These are phyloP conservation scores for Gryllus bimaculatus DNA, from an alignment of 1,140 invertebrate genomes.

Conservation along the genomic window DNA sequence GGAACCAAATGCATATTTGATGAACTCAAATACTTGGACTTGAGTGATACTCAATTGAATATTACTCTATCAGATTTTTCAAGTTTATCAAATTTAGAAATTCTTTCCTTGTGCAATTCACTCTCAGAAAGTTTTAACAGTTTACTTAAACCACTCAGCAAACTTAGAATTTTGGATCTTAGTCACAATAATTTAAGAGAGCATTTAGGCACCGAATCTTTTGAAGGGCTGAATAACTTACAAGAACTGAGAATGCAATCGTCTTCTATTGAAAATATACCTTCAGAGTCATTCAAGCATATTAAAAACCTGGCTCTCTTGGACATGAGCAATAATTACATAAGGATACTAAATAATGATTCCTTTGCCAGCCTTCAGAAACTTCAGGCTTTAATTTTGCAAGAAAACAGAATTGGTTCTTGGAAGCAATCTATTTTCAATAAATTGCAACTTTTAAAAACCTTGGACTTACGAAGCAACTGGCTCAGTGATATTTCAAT, in stretches of 20 bases:
- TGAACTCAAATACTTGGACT: not conserved
- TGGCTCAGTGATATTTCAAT: constrained; percentile 16
- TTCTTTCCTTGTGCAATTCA: not conserved
- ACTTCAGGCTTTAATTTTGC: constrained; percentile 36
- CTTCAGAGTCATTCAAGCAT: constrained; percentile 21
- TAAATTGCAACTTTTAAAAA: constrained; percentile 35
- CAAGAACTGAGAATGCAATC: not conserved
- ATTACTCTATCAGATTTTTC: not conserved
- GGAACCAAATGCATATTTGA: not conserved
- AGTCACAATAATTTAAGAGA: not conserved
- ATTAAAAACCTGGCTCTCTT: constrained; percentile 37
- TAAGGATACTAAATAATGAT: constrained; percentile 38
- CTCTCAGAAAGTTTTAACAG: not conserved
- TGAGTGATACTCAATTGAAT: not conserved
- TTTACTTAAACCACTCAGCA: not conserved
- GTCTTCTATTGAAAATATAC: not conserved
- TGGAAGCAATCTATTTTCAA: constrained; percentile 21
- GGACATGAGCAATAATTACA: constrained; percentile 40
- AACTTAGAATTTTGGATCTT: not conserved
- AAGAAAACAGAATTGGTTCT: constrained; percentile 43
- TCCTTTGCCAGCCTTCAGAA: constrained; percentile 32
- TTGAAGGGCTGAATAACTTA: not conserved
- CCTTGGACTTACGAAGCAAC: constrained; percentile 34
- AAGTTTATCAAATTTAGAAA: not conserved
- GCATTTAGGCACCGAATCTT: not conserved